A percentile compares a stretch with the other conserved stretches of the same genome.
These are phyloP conservation scores for Trinorchestia longiramus DNA, from an alignment of 1,140 invertebrate species.

Conservation along the genomic window DNA sequence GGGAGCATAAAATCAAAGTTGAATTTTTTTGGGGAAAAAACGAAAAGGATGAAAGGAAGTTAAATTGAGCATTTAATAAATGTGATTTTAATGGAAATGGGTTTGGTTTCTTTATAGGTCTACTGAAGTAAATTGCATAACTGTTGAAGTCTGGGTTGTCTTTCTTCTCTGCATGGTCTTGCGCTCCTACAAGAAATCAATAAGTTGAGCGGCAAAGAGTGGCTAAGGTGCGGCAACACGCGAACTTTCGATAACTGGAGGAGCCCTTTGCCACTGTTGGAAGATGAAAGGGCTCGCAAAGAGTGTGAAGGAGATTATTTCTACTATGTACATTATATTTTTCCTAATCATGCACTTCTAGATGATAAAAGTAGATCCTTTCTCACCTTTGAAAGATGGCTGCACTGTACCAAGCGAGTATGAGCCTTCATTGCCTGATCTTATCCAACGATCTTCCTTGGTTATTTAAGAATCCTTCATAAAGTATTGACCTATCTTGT, in stretches of 20 bases:
- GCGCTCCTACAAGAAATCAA: neutral
- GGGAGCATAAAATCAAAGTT: neutral
- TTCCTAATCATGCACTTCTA: neutral
- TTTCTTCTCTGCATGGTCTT: neutral
- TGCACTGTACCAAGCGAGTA: neutral
- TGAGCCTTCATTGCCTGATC: too few species aligned
- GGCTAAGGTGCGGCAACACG: neutral
- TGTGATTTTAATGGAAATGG: neutral
- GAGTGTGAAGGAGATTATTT: neutral
- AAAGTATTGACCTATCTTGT: neutral
- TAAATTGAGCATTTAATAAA: neutral
- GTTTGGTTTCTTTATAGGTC: neutral
- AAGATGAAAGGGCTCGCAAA: neutral
- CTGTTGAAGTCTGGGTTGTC: neutral
- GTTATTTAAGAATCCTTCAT: neutral
- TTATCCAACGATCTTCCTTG: neutral
- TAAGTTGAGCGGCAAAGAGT: neutral
- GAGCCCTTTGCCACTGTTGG: neutral
- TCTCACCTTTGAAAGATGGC: neutral
- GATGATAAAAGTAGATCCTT: neutral
- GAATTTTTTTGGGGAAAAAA: neutral
- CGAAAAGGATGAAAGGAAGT: neutral
- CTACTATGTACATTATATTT: neutral
- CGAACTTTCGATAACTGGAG: neutral
- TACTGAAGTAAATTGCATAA: neutral